Evolutionary conservation across 2,888 invertebrate species (phyloP).

Genomic region (Xestia sexstrigata): DNA sequence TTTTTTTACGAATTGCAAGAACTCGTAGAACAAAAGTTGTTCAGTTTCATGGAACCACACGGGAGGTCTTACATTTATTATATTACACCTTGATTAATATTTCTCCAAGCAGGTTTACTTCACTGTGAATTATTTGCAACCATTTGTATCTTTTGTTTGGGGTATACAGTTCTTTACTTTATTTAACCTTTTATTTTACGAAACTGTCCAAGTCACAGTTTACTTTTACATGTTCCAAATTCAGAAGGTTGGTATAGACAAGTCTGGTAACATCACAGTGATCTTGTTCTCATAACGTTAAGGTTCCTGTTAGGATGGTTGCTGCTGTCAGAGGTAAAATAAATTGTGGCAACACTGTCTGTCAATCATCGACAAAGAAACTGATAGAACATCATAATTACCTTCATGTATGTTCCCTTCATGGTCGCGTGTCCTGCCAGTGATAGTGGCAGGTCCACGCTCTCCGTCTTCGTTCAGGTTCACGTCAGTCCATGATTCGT

Average conservation of each 20-base stretch:
- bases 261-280: background rate
- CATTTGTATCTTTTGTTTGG: background rate
- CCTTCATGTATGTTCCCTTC: conserved; percentile 92
- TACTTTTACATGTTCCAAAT: background rate
- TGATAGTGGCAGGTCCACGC: conserved; percentile 89
- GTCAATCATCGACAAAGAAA: background rate
- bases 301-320: background rate
- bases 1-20: too few species aligned
- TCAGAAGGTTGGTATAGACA: background rate
- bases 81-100: background rate
- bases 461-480: conserved; percentile 96
- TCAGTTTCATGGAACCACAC: too few species aligned
- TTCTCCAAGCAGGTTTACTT: background rate
- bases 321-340: background rate
- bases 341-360: background rate
- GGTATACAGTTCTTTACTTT: too few species aligned
- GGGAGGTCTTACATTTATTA: too few species aligned
- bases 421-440: conserved; percentile 91
- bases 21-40: too few species aligned
- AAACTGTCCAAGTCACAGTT: background rate
- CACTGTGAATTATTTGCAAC: background rate
- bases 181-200: too few species aligned
- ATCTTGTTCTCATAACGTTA: background rate
- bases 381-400: conserved; percentile 53
- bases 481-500: conserved; percentile 98